These are phyloP conservation scores for Pycnonotus jocosus DNA, from an alignment of 2,113 vertebrate species.

Conservation along the genomic window DNA sequence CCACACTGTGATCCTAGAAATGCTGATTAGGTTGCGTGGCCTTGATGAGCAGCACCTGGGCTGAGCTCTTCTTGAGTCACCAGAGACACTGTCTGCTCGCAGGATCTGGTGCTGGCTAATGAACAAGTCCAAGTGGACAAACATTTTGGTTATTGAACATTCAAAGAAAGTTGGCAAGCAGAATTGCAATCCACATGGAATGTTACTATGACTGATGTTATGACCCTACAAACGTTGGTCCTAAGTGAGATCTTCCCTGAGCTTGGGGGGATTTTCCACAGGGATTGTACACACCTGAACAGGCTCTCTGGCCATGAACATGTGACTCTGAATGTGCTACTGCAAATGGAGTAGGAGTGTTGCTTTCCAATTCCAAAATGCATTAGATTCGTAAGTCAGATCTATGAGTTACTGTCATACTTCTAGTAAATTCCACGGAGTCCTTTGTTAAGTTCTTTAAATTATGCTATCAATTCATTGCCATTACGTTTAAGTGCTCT, in stretches of 20 bases:
- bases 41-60: background rate
- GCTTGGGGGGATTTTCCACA: too few relatives aligned
- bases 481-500: accelerated
- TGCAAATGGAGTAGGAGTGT: background rate
- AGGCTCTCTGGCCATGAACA: accelerated
- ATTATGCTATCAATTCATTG: background rate
- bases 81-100: background rate
- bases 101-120: too few relatives aligned
- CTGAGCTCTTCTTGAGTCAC: background rate
- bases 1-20: background rate
- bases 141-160: accelerated
- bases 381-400: accelerated
- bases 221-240: too few relatives aligned
- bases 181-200: accelerated
- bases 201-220: accelerated
- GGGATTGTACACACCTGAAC: too few relatives aligned
- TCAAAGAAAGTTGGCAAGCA: background rate
- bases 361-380: background rate
- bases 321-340: background rate
- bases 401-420: too few relatives aligned
- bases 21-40: accelerated
- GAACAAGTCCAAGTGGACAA: background rate
- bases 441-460: background rate
- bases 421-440: background rate
- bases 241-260: background rate